Evolutionary conservation across 2,797 vertebrate genomes (phyloP), one percentile per base, ranked within the genome.

Genomic region (Distichodus sexfasciatus): DNA sequence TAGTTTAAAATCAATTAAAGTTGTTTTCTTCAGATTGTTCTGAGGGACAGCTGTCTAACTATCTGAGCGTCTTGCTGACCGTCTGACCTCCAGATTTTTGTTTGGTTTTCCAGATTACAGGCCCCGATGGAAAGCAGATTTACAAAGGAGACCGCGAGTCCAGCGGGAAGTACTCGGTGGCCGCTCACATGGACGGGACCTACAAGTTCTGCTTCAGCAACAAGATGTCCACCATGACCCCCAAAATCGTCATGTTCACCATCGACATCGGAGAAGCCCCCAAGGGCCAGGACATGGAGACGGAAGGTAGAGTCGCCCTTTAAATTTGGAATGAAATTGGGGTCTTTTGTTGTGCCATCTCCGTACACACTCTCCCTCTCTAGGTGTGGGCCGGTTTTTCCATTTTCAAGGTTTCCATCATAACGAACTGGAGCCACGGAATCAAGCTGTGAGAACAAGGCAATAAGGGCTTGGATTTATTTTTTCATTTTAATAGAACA

Each of bases 171-270:
- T 99, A 99, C 80, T 98, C 97, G 0, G 98, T 99, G 69, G 95
- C 97, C 0, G 97, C 97, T 5, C 96, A 98, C 84, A 99, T 98
- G 96, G 97, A 99, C 24, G 97, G 97, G 44, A 96, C 91, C 1
- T 99, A 99, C 73, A 98, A 95, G 83, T 99, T 99, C 70, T 99
- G 97, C 87, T 99, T 99, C 83, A 98, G 97, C 88, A 99, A 99
- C 84, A 95, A 95, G 86, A 99, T 99, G 96, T 99, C 97, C 46
- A 99, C 97, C 62, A 99, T 99, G 97, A 99, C 97, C 7, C 97
- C 97, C 33, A 99, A 99, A 87, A 98, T 99, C 35, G 96, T 99
- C 76, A 99, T 99, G 97, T 99, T 99, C 91, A 98, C 97, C 64
- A 98, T 99, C 1, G 97, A 99, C 26, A 98, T 97, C 0, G 97